These are phyloP conservation scores for Otis tarda DNA, from an alignment of 2,113 vertebrate species.

Conservation along the genomic window DNA sequence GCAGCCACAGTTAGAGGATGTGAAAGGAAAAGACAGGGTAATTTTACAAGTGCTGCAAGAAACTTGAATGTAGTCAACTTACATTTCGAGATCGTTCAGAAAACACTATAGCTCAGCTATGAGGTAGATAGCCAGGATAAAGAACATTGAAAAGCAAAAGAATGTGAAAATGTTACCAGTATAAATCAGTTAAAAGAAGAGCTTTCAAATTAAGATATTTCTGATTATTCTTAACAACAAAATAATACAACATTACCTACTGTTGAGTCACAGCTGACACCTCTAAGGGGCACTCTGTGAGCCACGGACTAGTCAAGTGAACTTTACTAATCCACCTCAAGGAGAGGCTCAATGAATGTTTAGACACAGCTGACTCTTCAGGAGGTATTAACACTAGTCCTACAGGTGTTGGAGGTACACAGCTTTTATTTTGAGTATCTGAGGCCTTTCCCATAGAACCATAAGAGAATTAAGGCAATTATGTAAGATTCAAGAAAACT, in stretches of 20 bases:
- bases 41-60: not conserved
- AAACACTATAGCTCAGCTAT: not conserved
- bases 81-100: not conserved
- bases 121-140: not conserved
- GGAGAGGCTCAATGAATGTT: not conserved
- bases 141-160: not conserved
- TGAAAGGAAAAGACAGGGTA: not conserved
- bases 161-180: not conserved
- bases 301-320: not conserved
- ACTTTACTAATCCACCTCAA: not conserved
- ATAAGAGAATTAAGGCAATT: not conserved
- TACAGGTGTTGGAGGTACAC: not conserved
- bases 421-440: not conserved
- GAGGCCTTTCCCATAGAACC: not conserved
- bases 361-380: not conserved
- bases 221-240: not conserved
- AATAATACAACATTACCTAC: not conserved
- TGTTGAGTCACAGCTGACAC: not conserved
- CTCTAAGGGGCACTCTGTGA: not conserved
- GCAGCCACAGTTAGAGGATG: not conserved
- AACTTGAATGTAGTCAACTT: not conserved
- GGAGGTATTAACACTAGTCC: not conserved
- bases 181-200: not conserved
- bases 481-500: not conserved
- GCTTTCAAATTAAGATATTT: not conserved